Evolutionary conservation across 2,888 invertebrate genomes (phyloP), one percentile per base, ranked within the genome.

Genomic region (Pyrocoelia pectoralis): DNA sequence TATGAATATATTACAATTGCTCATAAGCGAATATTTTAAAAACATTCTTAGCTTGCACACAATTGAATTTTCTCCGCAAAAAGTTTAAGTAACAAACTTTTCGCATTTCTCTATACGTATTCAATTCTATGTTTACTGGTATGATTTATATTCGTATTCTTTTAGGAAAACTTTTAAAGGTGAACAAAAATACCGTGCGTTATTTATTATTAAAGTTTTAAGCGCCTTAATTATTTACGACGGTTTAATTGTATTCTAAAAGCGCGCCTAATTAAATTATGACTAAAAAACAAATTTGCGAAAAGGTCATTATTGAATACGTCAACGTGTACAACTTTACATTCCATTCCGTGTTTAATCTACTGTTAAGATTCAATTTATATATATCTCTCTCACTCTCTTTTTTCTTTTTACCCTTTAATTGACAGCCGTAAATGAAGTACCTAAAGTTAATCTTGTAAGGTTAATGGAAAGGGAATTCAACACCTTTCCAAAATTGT

Each of bases 81-180:
- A 28, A 15, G 18, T 46, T 17, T 46, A 46, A 46, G 17, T 19
- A 41, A 51, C 28, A 54, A 63, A 57, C 33, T 63, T 54, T 56
- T 46, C 40, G 53, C 48, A 12, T 52, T 24, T 14, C n/a, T n/a
- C 56, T 41, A 54, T 53, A 55, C 51, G 46, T 18, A 15, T 54
- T 58, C 57, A 54, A 57, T 54, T 61, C 51, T 63, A 46, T 58
- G 62, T 63, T 63, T 63, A 48, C 57, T 24, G n/a, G 41, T 55
- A 55, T 63, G 62, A 63, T 63, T 63, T 63, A 63, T 63, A 58
- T 51, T 53, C 18, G 48, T 17, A 18, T 46, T 17, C 46, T 46
- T 46, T 15, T 17, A 46, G n/a, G 17, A 46, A 46, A 46, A 6
- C 8, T 17, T 43, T 62, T 62, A 57, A 52, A 48, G 62, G 48